phyloP scores from a whole-genome alignment of 2,113 vertebrate species.

The Eubucco bourcierii region DNA sequence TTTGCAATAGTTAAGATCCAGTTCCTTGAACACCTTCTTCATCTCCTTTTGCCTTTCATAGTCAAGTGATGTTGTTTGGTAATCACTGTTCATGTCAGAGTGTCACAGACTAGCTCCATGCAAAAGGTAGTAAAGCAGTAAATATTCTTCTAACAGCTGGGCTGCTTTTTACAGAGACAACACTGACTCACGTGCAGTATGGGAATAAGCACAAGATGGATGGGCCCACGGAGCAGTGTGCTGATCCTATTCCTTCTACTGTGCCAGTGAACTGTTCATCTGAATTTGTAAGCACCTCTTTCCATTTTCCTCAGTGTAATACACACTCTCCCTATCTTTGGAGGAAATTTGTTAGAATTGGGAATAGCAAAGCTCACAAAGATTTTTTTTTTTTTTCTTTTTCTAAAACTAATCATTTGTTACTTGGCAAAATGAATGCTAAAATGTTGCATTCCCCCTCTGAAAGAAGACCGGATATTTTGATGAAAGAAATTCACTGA shows the following conservation, averaged over 20 bases:
- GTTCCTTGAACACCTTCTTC: background rate
- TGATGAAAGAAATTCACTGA: background rate
- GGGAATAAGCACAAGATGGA: slow-evolving; percentile 83
- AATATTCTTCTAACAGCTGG: background rate
- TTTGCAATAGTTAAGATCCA: background rate
- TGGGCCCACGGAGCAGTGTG: slow-evolving; percentile 81
- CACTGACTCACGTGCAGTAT: slow-evolving; percentile 72
- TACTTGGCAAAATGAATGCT: background rate
- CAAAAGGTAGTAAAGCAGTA: background rate
- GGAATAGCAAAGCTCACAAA: background rate
- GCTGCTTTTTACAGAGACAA: slow-evolving; percentile 18
- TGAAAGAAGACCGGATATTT: background rate
- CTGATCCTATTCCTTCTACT: slow-evolving; percentile 58
- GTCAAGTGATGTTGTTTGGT: background rate
- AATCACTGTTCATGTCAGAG: background rate
- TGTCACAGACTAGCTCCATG: background rate
- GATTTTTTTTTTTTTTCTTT: background rate
- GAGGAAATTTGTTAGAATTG: background rate
- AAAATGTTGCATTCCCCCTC: background rate
- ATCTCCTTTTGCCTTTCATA: background rate
- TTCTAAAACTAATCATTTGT: background rate
- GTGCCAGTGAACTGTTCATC: slow-evolving; percentile 53
- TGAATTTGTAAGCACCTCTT: slow-evolving; percentile 67
- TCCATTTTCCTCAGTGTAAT: background rate
- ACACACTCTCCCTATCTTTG: background rate